Conservation (phyloP, 2,888 invertebrate genomes). For the Habrosyne pyritoides region DNA sequence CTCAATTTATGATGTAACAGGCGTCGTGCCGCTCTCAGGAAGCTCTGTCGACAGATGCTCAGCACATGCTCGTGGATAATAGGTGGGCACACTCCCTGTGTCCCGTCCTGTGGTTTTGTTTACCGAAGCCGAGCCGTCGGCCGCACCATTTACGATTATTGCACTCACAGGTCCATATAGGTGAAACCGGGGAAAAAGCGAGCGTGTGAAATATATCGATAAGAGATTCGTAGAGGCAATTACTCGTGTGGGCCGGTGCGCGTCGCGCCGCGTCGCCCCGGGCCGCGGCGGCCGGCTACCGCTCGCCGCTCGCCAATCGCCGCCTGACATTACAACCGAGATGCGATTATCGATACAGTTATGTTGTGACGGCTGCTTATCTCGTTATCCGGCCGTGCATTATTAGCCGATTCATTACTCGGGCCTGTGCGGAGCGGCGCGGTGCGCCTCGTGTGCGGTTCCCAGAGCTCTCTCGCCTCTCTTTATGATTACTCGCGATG, state of each 20-base stretch:
- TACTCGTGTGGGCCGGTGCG: slow-evolving; percentile 54
- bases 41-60: slow-evolving; percentile 77
- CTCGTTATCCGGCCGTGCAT: slow-evolving; percentile 58
- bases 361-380: slow-evolving; percentile 73
- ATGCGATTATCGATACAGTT: slow-evolving; percentile 77
- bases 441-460: slow-evolving; percentile 36
- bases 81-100: slow-evolving; percentile 69
- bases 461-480: slow-evolving; percentile 47
- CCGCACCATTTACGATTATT: slow-evolving; percentile 53
- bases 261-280: slow-evolving; percentile 38
- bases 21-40: slow-evolving; percentile 66
- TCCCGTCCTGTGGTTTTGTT: slow-evolving; percentile 62
- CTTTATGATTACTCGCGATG: slow-evolving; percentile 46
- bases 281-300: slow-evolving; percentile 52
- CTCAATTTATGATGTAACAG: slow-evolving; percentile 78
- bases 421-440: slow-evolving; percentile 12
- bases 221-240: slow-evolving; percentile 68
- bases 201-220: slow-evolving; percentile 72
- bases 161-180: slow-evolving; percentile 49
- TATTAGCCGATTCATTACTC: slow-evolving; percentile 59
- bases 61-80: slow-evolving; percentile 70
- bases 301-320: slow-evolving; percentile 32
- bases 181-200: slow-evolving; percentile 49
- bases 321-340: slow-evolving; percentile 65
- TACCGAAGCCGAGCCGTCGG: slow-evolving; percentile 33